These are phyloP conservation scores for Iphiclides podalirius DNA, from an alignment of 2,888 invertebrate species.

Conservation along the genomic window DNA sequence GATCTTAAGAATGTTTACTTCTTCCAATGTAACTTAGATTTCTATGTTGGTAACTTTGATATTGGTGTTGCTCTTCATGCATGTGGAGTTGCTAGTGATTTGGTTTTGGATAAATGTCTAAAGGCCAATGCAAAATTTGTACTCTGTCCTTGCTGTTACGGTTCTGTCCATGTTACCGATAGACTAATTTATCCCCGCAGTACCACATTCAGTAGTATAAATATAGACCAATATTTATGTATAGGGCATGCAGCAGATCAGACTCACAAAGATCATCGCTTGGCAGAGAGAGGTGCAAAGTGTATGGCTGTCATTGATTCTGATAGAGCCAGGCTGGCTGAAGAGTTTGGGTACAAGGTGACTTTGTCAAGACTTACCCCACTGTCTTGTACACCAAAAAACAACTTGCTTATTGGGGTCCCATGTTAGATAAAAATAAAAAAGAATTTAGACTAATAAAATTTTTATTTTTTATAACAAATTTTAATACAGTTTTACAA, in stretches of 20 bases:
- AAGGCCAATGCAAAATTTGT: slow-evolving; percentile 89
- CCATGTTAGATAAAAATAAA: slow-evolving; percentile 40
- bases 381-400: slow-evolving; percentile 93
- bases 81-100: slow-evolving; percentile 96
- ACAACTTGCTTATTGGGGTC: slow-evolving; percentile 89
- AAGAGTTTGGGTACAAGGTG: slow-evolving; percentile 87
- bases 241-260: slow-evolving; percentile 96
- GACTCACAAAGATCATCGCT: slow-evolving; percentile 87
- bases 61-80: slow-evolving; percentile 95
- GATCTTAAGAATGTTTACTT: slow-evolving; percentile 86
- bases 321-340: slow-evolving; percentile 88
- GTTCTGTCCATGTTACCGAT: slow-evolving; percentile 90
- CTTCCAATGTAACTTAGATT: slow-evolving; percentile 94
- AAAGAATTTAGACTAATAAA: slow-evolving; percentile 9
- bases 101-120: slow-evolving; percentile 92
- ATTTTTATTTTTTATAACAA: slow-evolving; percentile 28
- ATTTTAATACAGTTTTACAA: slow-evolving; percentile 30
- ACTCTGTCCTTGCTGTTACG: slow-evolving; percentile 97
- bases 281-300: slow-evolving; percentile 86
- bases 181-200: slow-evolving; percentile 92
- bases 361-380: slow-evolving; percentile 88
- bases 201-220: slow-evolving; percentile 68
- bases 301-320: slow-evolving; percentile 95
- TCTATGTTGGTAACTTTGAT: slow-evolving; percentile 89
- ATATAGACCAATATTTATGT: slow-evolving; percentile 84